Evolutionary conservation across 2,797 vertebrate species (phyloP), one percentile per base, ranked within the genome.

Genomic region (Chaetophractus vellerosus): DNA sequence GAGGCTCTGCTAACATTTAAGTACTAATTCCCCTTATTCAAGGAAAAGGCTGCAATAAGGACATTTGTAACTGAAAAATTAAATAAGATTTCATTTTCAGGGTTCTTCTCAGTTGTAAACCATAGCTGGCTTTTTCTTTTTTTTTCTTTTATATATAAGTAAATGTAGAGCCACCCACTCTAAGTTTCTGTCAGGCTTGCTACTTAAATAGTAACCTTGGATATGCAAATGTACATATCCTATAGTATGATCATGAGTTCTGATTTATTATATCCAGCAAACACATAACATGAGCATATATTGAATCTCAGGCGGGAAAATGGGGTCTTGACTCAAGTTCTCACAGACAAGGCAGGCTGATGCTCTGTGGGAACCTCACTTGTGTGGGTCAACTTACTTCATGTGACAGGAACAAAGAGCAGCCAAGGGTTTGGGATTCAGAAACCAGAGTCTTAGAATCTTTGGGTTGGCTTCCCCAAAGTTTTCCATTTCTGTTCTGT

Each of bases 401-500:
- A 33, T 64, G 63, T 66, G 68, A 90, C 48, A 31, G 38, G 41
- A 57, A 16, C 41, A 82, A 12, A 93, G 50, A 31, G 7, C 64
- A 90, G 86, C 74, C 74, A 66, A 93, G 74, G 78, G 9, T 64
- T 69, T 71, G n/a, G 31, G 61, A 19, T 52, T 45, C 38, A 36
- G 85, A 64, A 79, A 92, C 80, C 93, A 71, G 75, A 24, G 8
- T 61, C 82, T 88, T 82, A 5, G 79, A 52, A 88, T 59, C 82
- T 83, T n/a, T n/a, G 83, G 89, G 28, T 52, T 94, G 94, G 83
- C 92, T 95, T 80, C 55, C 33, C 45, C 2, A 33, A 85, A 64
- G 21, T 87, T 94, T 94, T 97, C 87, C 96, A 83, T 80, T 93
- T 91, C 83, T 91, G 3, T 48, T 83, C 89, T 87, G 80, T 89